phyloP scores from a whole-genome alignment of 2,888 invertebrate species.

The Entomobrya multifasciata region DNA sequence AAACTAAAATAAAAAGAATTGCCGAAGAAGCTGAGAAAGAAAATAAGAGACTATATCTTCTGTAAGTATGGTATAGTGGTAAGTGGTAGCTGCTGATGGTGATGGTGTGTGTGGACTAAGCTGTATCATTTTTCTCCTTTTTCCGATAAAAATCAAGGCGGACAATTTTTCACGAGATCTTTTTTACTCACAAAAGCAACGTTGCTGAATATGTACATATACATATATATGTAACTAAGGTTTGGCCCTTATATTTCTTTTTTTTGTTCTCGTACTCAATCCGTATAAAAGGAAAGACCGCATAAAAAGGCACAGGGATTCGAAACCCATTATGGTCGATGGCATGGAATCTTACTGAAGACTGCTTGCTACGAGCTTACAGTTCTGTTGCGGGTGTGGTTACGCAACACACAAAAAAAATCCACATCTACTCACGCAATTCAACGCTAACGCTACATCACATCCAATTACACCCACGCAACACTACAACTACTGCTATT shows the following conservation, averaged over 20 bases:
- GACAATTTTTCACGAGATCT: background rate
- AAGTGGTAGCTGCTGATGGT: background rate
- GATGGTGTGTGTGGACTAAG: background rate
- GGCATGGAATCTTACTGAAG: constrained; percentile 19
- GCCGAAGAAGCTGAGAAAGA: background rate
- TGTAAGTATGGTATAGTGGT: background rate
- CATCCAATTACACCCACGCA: background rate
- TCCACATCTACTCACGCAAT: too few species aligned
- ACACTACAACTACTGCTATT: background rate
- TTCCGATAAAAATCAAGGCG: constrained; percentile 10
- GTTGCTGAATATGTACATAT: background rate
- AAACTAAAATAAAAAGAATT: background rate
- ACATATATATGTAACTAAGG: too few species aligned
- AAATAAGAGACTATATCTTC: background rate
- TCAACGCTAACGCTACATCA: too few species aligned
- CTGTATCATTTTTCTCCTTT: constrained; percentile 10
- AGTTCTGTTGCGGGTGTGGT: constrained; percentile 55
- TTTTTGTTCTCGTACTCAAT: background rate
- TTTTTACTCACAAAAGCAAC: background rate
- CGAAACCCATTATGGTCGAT: constrained; percentile 55
- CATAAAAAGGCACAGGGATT: constrained; percentile 9
- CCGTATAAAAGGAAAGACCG: background rate
- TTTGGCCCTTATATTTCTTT: too few species aligned
- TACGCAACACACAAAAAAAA: too few species aligned
- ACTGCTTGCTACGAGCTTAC: too few species aligned